Percentiles rank a stretch among this genome's conserved stretches.
phyloP scores from a whole-genome alignment of 2,113 vertebrate genomes.

The Zapornia atra region DNA sequence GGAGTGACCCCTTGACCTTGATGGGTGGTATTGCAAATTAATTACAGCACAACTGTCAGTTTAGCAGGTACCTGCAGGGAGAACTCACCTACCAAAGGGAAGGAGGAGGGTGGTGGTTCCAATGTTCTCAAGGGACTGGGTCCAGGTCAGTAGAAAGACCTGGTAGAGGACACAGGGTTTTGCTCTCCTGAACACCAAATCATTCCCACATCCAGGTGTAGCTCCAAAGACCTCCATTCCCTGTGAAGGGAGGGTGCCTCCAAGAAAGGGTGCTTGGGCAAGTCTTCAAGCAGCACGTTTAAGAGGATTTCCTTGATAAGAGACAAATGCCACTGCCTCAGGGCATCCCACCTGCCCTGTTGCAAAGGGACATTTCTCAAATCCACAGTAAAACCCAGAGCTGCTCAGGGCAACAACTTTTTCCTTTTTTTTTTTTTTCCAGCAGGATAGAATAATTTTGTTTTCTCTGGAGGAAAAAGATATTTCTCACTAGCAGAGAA shows the following conservation, averaged over 20 bases:
- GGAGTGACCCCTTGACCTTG: neutral
- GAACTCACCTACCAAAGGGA: neutral
- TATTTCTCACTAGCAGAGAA: neutral
- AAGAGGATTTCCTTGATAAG: neutral
- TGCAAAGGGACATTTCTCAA: neutral
- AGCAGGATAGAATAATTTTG: neutral
- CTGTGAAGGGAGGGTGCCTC: neutral
- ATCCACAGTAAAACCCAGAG: neutral
- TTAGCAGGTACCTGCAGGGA: neutral
- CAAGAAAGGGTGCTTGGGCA: neutral
- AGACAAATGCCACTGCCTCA: neutral
- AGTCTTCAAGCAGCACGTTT: neutral
- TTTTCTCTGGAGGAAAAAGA: neutral
- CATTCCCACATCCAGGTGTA: neutral
- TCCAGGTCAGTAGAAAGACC: neutral
- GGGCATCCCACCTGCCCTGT: neutral
- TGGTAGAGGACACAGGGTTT: neutral
- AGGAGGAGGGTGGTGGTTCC: neutral
- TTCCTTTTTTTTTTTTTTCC: neutral
- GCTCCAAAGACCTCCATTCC: neutral
- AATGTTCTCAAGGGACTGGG: rapidly evolving
- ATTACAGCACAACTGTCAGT: neutral
- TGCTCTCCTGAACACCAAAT: neutral
- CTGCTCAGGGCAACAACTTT: neutral
- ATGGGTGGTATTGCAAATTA: neutral